Conservation (phyloP, 2,113 vertebrate genomes). For the Ochotona princeps region DNA sequence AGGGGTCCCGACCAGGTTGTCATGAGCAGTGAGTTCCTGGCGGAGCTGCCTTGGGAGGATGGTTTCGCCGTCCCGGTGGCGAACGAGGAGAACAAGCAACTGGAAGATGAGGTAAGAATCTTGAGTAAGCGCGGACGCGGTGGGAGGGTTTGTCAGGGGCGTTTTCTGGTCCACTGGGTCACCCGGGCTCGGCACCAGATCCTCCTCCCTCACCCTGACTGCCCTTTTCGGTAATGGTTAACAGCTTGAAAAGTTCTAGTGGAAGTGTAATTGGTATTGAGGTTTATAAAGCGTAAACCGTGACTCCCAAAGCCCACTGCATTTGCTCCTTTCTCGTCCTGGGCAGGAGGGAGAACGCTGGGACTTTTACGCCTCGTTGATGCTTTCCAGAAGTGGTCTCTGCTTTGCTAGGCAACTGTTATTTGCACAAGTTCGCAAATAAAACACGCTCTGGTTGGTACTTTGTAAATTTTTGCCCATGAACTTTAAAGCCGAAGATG, state of each 20-base stretch:
- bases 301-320: neutral
- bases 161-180: neutral
- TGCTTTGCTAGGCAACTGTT: slow-evolving; percentile 28
- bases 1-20: fast-evolving
- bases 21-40: slow-evolving; percentile 83
- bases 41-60: slow-evolving; percentile 89
- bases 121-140: neutral
- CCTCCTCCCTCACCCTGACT: neutral
- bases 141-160: fast-evolving
- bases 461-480: slow-evolving; percentile 15
- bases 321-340: neutral
- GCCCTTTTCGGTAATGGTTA: neutral
- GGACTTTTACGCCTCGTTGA: neutral
- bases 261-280: neutral
- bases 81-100: slow-evolving; percentile 89
- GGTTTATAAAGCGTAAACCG: neutral
- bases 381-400: neutral
- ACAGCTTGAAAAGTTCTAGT: neutral
- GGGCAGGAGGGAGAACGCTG: neutral
- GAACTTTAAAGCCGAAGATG: slow-evolving; percentile 22
- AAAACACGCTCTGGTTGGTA: neutral
- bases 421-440: neutral
- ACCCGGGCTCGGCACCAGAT: fast-evolving
- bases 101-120: slow-evolving; percentile 90
- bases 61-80: slow-evolving; percentile 90